Evolutionary conservation across 2,113 vertebrate genomes (phyloP), one percentile per base, ranked within the genome.

Genomic region (Setophaga kirtlandii): DNA sequence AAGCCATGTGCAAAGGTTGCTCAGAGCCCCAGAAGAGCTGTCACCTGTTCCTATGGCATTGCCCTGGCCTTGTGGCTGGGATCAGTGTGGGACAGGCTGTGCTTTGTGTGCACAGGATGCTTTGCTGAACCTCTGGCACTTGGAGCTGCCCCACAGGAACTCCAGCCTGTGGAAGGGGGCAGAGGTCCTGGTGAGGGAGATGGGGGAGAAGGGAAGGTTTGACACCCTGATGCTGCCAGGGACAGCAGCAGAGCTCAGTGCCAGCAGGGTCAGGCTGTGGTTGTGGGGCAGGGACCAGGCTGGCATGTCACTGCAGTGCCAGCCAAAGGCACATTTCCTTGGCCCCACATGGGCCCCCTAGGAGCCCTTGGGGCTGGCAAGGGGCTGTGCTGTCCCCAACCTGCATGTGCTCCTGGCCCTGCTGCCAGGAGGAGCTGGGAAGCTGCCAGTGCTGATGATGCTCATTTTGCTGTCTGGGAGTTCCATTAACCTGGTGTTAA

Each of bases 41-140:
- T 70, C 1, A 1, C 25, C 52, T 80, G 28, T 47, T 71, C 53
- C 31, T 42, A 44, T 39, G 37, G 53, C 20, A 6, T 1, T 31
- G 0, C 0, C 28, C 47, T 79, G 63, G 31, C 33, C 58, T 27
- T 2, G 0, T 9, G 22, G 18, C 2, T 5, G 35, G 3, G 2
- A 25, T 35, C 37, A 41, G 50, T 2, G 3, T 52, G 62, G 31
- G 27, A 30, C 50, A 12, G 21, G 46, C 42, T 73, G 47, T 56
- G 39, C n/a, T 69, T 21, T 35, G 11, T 17, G 18, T 0, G 0
- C 21, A 37, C 28, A 21, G 55, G 16, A 15, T 47, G 65, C n/a
- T 74, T 78, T 78, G 74, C 56, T 89, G 33, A 89, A 46, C 31
- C n/a, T 53, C 62, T 71, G 65, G 53, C 18, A 62, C 7, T 0